Evolutionary conservation across 1,140 invertebrate genomes (phyloP).

Genomic region (Zaprionus lachaisei): DNA sequence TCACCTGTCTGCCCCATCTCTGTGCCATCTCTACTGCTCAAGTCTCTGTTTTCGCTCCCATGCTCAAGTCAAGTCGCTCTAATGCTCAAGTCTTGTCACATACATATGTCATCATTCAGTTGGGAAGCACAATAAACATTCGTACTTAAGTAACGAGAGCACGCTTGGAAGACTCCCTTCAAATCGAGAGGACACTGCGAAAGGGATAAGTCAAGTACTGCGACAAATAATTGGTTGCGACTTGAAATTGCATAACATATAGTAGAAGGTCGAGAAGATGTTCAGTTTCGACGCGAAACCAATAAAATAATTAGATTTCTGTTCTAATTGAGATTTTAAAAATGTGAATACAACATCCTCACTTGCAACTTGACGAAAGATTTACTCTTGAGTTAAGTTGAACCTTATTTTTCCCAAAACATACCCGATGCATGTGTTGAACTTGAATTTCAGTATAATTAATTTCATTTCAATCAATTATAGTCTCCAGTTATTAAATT

Average conservation of each 20-base stretch:
- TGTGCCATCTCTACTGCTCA: neutral
- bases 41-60: neutral
- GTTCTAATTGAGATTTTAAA: too few relatives aligned
- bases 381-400: too few relatives aligned
- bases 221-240: neutral
- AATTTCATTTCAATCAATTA: too few relatives aligned
- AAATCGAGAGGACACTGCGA: neutral
- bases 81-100: neutral
- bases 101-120: slow-evolving; percentile 8
- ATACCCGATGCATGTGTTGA: too few relatives aligned
- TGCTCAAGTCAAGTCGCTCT: too few relatives aligned
- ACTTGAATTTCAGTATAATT: too few relatives aligned
- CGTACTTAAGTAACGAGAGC: slow-evolving; percentile 7
- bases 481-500: too few relatives aligned
- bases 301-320: neutral
- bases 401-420: too few relatives aligned
- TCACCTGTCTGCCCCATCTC: neutral
- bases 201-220: neutral
- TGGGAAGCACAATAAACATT: neutral
- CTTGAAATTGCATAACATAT: neutral
- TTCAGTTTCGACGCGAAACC: neutral
- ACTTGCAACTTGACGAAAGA: too few relatives aligned
- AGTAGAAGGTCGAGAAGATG: neutral
- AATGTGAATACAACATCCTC: too few relatives aligned
- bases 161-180: neutral